Percentiles rank a stretch among this genome's conserved stretches.
These are phyloP conservation scores for Harmothoe impar DNA, from an alignment of 2,888 invertebrate species.

Conservation along the genomic window DNA sequence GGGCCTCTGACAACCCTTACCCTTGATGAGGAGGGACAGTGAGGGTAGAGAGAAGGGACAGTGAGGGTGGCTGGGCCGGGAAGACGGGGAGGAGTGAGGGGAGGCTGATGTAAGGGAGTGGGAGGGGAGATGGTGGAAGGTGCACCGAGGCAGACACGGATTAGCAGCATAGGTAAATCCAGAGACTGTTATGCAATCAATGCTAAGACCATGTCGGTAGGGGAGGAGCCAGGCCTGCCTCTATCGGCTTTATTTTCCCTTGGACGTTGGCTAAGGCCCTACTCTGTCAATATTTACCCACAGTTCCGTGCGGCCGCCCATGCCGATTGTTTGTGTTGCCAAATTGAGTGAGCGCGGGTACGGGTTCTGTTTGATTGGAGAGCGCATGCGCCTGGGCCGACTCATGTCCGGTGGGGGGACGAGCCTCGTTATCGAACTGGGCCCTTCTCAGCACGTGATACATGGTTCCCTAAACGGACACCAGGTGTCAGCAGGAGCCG, in stretches of 20 bases:
- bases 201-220: slow-evolving; percentile 36
- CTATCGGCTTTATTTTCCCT: background rate
- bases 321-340: slow-evolving; percentile 19
- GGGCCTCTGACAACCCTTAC: too few relatives aligned
- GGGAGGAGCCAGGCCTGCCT: background rate
- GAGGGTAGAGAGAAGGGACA: too few relatives aligned
- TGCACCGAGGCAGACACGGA: background rate
- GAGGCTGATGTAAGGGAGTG: background rate
- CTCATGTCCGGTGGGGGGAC: background rate
- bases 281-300: slow-evolving; percentile 37
- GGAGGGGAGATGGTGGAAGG: background rate
- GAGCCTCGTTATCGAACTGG: background rate
- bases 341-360: background rate
- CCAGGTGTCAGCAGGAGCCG: background rate
- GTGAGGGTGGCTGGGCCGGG: too few relatives aligned
- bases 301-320: background rate
- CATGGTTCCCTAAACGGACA: background rate
- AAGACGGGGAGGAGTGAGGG: background rate
- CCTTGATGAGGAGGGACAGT: too few relatives aligned
- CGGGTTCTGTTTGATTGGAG: slow-evolving; percentile 7
- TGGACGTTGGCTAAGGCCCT: background rate
- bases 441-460: background rate
- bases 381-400: background rate
- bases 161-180: slow-evolving; percentile 20
- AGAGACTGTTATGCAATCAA: slow-evolving; percentile 41